Evolutionary conservation across 2,113 vertebrate genomes (phyloP), one percentile per base, ranked within the genome.

Genomic region (Pipa parva): DNA sequence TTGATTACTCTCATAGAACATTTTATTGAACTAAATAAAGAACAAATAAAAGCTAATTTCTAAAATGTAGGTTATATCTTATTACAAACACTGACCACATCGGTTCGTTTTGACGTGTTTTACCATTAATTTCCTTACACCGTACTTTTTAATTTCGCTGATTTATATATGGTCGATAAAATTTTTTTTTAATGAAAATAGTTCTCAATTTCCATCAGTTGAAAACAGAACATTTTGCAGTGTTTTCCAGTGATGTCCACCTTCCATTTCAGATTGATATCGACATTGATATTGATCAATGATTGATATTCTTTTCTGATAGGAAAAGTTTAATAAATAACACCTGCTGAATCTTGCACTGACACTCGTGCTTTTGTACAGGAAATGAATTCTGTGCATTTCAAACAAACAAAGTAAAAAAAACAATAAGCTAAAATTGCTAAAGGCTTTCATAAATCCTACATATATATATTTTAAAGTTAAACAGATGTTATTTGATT

Each of bases 401-500:
- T 69, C 81, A 77, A 79, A 73, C 76, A 79, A 79, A 75, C 71
- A 74, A 74, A 80, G 63, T 75, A 72, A 81, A 81, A 79, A 80
- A 72, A 75, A 78, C 81, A 82, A 80, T 75, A 82, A 1, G 9
- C 82, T 86, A 84, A 85, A 86, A 74, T 81, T 76, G 63, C 70
- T 73, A 74, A 79, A 85, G 88, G 87, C 88, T 87, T 59, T 71
- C 78, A 52, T 83, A 88, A 83, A 88, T 71, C 84, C 83, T 82
- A 81, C 74, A 82, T 83, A 82, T 86, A 87, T 84, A 88, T 81
- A n/a, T n/a, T 85, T 89, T 88, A 88, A 90, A 89, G 89, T 90
- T 89, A 87, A 90, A 89, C 89, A 89, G 86, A 90, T 88, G 86
- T 88, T 88, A 82, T 80, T 77, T 86, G 84, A 86, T 89, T 83